phyloP scores from a whole-genome alignment of 2,888 invertebrate species.

The Diachrysia chrysitis region DNA sequence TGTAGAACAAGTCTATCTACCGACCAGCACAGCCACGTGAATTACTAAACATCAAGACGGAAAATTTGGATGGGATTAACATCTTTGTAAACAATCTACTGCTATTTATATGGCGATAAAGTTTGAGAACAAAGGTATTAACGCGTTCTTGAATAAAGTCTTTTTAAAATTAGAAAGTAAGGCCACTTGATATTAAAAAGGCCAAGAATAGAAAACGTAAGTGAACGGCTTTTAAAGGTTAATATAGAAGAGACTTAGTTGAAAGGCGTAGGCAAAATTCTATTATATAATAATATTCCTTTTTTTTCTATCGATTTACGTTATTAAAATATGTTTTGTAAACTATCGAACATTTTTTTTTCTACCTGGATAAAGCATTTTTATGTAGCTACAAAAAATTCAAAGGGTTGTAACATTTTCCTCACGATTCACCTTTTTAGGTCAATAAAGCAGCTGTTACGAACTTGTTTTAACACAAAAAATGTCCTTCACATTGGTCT shows the following conservation, averaged over 20 bases:
- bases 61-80: no score
- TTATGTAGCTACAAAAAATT: not conserved
- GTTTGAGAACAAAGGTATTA: not conserved
- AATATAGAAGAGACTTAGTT: not conserved
- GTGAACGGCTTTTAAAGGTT: not conserved
- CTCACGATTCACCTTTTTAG: not conserved
- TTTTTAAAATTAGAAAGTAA: not conserved
- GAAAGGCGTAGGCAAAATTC: no score
- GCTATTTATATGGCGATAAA: not conserved
- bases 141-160: no score
- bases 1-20: no score
- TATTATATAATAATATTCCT: no score
- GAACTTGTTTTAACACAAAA: not conserved
- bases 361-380: not conserved
- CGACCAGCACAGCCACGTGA: no score
- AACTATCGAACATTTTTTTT: no score
- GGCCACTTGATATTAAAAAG: not conserved
- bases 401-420: not conserved
- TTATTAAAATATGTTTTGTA: no score
- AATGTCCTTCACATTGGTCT: not conserved
- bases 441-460: not conserved
- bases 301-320: no score
- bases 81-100: not conserved
- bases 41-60: no score
- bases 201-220: not conserved